phyloP scores from a whole-genome alignment of 1,140 invertebrate species.

The Acarapis woodi region DNA sequence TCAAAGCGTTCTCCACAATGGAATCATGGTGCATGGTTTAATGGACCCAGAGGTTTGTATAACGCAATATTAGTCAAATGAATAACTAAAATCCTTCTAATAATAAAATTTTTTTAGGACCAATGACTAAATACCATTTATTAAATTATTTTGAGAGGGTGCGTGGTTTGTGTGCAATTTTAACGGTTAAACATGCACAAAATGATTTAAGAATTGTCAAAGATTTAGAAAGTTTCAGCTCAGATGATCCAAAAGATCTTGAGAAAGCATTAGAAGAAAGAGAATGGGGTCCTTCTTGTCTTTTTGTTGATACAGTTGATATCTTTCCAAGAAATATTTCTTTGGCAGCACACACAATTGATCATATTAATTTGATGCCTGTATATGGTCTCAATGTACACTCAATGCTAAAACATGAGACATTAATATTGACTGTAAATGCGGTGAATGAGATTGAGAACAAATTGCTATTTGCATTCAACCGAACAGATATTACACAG shows the following conservation, averaged over 20 bases:
- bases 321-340: slow-evolving; percentile 59
- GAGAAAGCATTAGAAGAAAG: slow-evolving; percentile 44
- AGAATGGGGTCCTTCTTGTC: slow-evolving; percentile 78
- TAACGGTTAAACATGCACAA: slow-evolving; percentile 71
- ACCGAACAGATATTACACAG: slow-evolving; percentile 25
- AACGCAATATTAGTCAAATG: too few species aligned
- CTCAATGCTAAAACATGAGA: slow-evolving; percentile 81
- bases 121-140: slow-evolving; percentile 73
- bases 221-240: slow-evolving; percentile 43
- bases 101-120: too few species aligned
- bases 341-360: slow-evolving; percentile 36
- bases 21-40: slow-evolving; percentile 39
- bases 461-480: slow-evolving; percentile 41
- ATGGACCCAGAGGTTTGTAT: slow-evolving; percentile 70
- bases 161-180: slow-evolving; percentile 40
- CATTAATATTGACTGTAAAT: slow-evolving; percentile 52
- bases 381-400: slow-evolving; percentile 50
- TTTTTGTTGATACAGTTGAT: slow-evolving; percentile 64
- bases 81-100: too few species aligned
- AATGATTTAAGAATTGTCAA: slow-evolving; percentile 79
- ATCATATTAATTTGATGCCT: slow-evolving; percentile 77
- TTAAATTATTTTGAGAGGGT: slow-evolving; percentile 40
- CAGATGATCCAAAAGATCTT: slow-evolving; percentile 38
- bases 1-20: slow-evolving; percentile 64
- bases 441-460: slow-evolving; percentile 62